Evolutionary conservation across 2,113 vertebrate species (phyloP).

Genomic region (Oncorhynchus nerka): DNA sequence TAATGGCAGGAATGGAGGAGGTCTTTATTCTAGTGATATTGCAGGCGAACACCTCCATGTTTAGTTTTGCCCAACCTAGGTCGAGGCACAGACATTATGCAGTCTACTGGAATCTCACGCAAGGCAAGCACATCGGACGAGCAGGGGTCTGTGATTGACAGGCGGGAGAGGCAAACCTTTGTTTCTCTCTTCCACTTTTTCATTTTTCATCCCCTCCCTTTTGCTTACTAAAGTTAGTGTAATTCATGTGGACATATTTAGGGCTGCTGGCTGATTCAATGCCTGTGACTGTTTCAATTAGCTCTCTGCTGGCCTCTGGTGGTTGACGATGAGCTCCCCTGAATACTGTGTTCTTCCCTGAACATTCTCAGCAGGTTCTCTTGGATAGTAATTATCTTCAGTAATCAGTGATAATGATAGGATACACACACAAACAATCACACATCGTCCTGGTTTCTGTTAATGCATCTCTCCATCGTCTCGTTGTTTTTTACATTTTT

Average conservation of each 20-base stretch:
- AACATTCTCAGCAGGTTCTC: background rate
- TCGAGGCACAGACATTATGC: background rate
- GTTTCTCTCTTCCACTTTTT: constrained; percentile 10
- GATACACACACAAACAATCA: background rate
- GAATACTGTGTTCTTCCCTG: background rate
- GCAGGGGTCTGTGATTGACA: constrained; percentile 18
- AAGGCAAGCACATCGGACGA: constrained; percentile 19
- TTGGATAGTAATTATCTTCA: background rate
- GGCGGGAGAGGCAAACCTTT: constrained; percentile 31
- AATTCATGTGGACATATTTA: constrained; percentile 27
- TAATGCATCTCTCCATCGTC: background rate
- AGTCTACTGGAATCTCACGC: constrained; percentile 6
- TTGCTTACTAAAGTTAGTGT: constrained; percentile 10
- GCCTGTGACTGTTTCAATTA: background rate
- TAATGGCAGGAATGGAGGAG: no score
- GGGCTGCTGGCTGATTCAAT: background rate
- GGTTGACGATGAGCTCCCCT: background rate
- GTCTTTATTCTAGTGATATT: no score
- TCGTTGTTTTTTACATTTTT: background rate
- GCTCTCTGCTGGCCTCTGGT: constrained; percentile 40
- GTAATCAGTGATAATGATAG: background rate
- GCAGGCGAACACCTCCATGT: no score
- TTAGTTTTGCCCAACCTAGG: no score
- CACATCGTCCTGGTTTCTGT: background rate
- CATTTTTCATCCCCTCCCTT: constrained; percentile 13